Conservation (phyloP, 2,797 vertebrate species). For the Oceanodroma leucorhoa region DNA sequence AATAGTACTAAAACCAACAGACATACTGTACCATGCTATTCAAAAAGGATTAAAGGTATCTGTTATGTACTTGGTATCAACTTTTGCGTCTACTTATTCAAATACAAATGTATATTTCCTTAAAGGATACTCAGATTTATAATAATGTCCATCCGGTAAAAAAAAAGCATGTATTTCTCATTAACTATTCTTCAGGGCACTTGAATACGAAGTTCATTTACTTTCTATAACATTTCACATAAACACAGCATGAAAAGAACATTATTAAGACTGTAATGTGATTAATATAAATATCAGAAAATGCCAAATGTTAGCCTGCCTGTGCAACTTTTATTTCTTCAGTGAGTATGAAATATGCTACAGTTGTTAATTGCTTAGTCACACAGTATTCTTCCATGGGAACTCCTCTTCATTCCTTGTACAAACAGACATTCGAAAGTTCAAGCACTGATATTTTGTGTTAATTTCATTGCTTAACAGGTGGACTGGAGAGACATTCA, state of each 20-base stretch:
- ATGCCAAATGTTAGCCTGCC: not conserved
- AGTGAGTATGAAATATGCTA: not conserved
- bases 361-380: not conserved
- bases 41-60: not conserved
- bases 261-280: not conserved
- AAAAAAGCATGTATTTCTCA: not conserved
- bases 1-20: not conserved
- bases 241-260: not conserved
- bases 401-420: not conserved
- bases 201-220: not conserved
- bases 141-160: not conserved
- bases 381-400: not conserved
- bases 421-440: not conserved
- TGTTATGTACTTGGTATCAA: not conserved
- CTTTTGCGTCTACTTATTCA: not conserved
- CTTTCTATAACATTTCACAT: not conserved
- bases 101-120: not conserved
- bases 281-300: not conserved
- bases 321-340: not conserved
- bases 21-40: not conserved
- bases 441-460: not conserved
- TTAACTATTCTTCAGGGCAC: not conserved
- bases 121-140: not conserved
- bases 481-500: not conserved
- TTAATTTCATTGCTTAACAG: not conserved